Evolutionary conservation across 2,113 vertebrate species (phyloP).

Genomic region (Paradoxurus hermaphroditus): DNA sequence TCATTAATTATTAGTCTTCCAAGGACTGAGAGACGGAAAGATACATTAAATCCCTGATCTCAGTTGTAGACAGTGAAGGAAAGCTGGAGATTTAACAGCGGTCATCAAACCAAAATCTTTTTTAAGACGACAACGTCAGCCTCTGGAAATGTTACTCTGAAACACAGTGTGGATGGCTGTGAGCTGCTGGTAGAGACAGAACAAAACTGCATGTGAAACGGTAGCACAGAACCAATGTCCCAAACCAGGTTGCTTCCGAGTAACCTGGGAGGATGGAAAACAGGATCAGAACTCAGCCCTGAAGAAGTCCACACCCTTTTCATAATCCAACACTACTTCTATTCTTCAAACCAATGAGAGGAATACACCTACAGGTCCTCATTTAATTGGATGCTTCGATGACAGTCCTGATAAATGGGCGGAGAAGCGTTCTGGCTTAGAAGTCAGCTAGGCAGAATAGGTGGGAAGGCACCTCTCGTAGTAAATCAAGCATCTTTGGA

Average conservation of each 20-base stretch:
- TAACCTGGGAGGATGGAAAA: background rate
- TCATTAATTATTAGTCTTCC: background rate
- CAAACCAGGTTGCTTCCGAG: background rate
- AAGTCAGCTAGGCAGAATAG: background rate
- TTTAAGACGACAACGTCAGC: background rate
- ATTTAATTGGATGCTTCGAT: background rate
- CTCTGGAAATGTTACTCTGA: background rate
- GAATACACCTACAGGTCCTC: background rate
- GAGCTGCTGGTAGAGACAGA: background rate
- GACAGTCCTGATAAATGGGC: background rate
- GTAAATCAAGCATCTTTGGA: background rate
- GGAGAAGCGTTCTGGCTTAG: background rate
- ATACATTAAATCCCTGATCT: background rate
- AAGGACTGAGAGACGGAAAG: background rate
- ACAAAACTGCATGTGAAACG: background rate
- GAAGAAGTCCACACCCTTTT: background rate
- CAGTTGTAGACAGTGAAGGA: background rate
- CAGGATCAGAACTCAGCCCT: background rate
- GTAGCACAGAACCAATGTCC: background rate
- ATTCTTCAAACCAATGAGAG: background rate
- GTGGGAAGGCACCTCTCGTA: background rate
- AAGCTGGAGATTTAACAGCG: background rate
- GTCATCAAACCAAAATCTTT: background rate
- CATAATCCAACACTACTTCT: background rate
- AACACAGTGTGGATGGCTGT: background rate